Conservation (phyloP, 2,888 invertebrate species). For the Erebia ligea region DNA sequence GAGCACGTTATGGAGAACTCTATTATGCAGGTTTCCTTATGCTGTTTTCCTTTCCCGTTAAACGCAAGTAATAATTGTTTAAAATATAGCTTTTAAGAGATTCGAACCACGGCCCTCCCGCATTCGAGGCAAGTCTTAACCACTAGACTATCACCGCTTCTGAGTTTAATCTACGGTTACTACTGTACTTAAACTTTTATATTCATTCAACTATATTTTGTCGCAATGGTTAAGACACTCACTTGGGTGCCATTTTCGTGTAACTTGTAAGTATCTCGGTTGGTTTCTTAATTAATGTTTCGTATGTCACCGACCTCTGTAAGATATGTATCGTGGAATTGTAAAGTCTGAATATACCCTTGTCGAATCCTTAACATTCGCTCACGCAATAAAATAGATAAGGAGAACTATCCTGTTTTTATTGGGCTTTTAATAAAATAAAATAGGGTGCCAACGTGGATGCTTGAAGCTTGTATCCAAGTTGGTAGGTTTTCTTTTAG, state of each 20-base stretch:
- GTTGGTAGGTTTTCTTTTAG: too few species aligned
- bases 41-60: too few species aligned
- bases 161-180: not conserved
- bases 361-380: not conserved
- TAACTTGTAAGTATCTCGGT: conserved; percentile 14
- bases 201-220: not conserved
- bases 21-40: too few species aligned
- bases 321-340: conserved; percentile 3
- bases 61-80: too few species aligned
- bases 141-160: too few species aligned
- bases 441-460: too few species aligned
- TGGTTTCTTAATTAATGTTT: conserved; percentile 19
- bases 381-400: conserved; percentile 3
- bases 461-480: too few species aligned
- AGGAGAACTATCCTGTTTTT: not conserved
- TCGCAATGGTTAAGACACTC: conserved; percentile 2
- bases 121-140: too few species aligned
- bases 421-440: not conserved
- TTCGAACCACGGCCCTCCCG: too few species aligned
- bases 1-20: too few species aligned
- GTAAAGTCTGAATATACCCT: not conserved
- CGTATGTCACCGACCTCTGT: conserved; percentile 1
- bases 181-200: not conserved
- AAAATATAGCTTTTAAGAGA: too few species aligned
- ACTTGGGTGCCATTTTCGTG: conserved; percentile 11